Percentiles rank a stretch among this genome's conserved stretches.
These are phyloP conservation scores for Galerucella pusilla DNA, from an alignment of 2,888 invertebrate genomes.

Conservation along the genomic window DNA sequence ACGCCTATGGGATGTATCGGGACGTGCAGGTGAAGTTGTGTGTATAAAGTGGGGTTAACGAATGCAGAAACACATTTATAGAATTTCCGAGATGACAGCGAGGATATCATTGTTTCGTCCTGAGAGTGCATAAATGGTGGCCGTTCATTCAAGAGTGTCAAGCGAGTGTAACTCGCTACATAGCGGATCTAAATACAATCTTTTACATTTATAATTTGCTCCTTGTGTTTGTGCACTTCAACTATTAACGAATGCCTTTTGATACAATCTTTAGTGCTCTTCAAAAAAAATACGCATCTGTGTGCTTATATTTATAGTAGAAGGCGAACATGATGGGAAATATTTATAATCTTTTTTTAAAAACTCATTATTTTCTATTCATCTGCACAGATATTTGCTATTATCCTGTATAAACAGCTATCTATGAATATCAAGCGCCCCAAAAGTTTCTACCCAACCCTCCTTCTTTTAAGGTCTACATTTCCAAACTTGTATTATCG, in stretches of 20 bases:
- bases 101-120: slow-evolving; percentile 29
- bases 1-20: slow-evolving; percentile 5
- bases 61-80: slow-evolving; percentile 20
- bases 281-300: background rate
- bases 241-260: slow-evolving; percentile 17
- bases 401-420: background rate
- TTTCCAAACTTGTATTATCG: too few relatives aligned
- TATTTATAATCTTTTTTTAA: background rate
- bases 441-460: too few relatives aligned
- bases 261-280: slow-evolving; percentile 3
- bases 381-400: background rate
- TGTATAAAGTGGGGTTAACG: slow-evolving; percentile 27
- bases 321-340: background rate
- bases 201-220: slow-evolving; percentile 32
- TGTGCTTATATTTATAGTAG: background rate
- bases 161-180: slow-evolving; percentile 19
- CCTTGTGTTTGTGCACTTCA: slow-evolving; percentile 20
- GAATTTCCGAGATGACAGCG: slow-evolving; percentile 26
- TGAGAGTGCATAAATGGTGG: slow-evolving; percentile 22
- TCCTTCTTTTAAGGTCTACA: too few relatives aligned
- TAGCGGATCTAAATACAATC: slow-evolving; percentile 29
- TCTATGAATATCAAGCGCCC: too few relatives aligned
- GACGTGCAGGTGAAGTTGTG: slow-evolving; percentile 10
- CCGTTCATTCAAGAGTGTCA: slow-evolving; percentile 28
- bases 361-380: background rate